phyloP scores from a whole-genome alignment of 2,113 vertebrate species.

The Nothoprocta perdicaria region DNA sequence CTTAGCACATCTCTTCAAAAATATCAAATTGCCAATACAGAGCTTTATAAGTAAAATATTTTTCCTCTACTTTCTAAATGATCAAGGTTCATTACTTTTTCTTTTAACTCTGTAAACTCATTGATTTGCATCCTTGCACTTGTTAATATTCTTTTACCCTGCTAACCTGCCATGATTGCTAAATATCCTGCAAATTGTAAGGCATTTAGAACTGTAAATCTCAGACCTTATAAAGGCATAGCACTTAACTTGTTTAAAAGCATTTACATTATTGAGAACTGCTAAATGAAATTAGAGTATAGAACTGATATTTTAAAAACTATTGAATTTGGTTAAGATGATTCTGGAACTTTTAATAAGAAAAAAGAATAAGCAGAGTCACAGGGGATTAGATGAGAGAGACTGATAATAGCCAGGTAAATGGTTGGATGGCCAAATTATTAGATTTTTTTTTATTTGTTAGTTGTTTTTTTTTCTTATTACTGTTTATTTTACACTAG shows the following conservation, averaged over 20 bases:
- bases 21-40: neutral
- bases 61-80: neutral
- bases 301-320: neutral
- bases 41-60: slow-evolving; percentile 7
- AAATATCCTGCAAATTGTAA: neutral
- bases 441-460: neutral
- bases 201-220: neutral
- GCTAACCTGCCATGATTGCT: neutral
- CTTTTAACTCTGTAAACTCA: neutral
- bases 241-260: neutral
- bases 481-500: neutral
- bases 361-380: neutral
- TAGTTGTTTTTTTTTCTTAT: neutral
- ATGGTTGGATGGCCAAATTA: neutral
- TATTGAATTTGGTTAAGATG: neutral
- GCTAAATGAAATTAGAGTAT: neutral
- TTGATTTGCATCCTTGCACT: neutral
- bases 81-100: neutral
- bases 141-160: neutral
- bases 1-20: neutral
- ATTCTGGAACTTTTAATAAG: neutral
- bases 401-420: neutral
- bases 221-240: neutral
- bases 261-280: neutral
- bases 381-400: neutral